phyloP scores from a whole-genome alignment of 2,888 invertebrate genomes.

The Lithodes maja region DNA sequence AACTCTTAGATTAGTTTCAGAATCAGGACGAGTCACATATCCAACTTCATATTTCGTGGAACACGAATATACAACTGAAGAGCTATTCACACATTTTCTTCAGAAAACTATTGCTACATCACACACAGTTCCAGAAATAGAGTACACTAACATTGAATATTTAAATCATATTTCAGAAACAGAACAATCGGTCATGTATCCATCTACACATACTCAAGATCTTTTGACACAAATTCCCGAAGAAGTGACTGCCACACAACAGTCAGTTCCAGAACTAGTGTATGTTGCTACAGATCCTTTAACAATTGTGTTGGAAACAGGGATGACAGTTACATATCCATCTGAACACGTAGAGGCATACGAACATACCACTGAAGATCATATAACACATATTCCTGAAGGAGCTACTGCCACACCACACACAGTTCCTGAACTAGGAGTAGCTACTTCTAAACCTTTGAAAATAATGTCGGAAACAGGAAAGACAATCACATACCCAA shows the following conservation, averaged over 20 bases:
- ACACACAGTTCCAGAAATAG: too few species aligned
- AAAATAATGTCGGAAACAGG: slow-evolving; percentile 5
- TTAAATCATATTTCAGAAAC: neutral
- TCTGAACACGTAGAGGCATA: neutral
- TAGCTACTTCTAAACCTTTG: neutral
- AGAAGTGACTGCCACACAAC: slow-evolving; percentile 1
- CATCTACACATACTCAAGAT: neutral
- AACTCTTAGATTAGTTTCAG: neutral
- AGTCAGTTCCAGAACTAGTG: slow-evolving; percentile 13
- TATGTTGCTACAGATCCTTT: slow-evolving; percentile 30
- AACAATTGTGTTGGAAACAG: slow-evolving; percentile 19
- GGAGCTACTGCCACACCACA: neutral
- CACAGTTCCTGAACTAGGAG: neutral
- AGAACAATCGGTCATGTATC: neutral
- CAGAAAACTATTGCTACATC: too few species aligned
- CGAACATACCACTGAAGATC: slow-evolving; percentile 1
- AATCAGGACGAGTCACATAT: slow-evolving; percentile 3
- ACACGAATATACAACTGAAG: too few species aligned
- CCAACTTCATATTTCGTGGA: neutral
- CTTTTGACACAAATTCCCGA: neutral
- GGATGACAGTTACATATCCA: neutral
- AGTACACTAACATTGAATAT: neutral
- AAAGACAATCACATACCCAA: neutral
- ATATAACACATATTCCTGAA: neutral
- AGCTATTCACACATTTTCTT: too few species aligned